A percentile compares a stretch with the other conserved stretches of the same genome.
Evolutionary conservation across 2,888 invertebrate genomes (phyloP).

Genomic region (Ariolimax columbianus): DNA sequence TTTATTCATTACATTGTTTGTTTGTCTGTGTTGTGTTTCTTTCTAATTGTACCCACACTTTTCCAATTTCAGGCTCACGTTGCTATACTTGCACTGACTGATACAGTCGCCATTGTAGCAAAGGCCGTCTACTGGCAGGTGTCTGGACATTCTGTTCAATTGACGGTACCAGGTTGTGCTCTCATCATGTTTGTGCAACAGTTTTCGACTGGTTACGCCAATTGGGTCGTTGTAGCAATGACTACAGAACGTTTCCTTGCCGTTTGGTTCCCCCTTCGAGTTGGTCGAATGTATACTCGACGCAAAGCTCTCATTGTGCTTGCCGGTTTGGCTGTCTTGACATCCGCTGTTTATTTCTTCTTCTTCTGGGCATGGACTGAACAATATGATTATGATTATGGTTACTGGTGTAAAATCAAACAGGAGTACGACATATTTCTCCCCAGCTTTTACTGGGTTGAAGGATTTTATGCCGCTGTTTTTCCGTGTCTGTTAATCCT

Average conservation of each 20-base stretch:
- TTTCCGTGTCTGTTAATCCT: constrained; percentile 65
- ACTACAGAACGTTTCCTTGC: constrained; percentile 72
- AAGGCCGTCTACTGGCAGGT: constrained; percentile 28
- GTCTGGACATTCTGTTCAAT: background rate
- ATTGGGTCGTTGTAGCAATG: constrained; percentile 74
- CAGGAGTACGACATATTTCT: constrained; percentile 47
- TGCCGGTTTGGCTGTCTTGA: constrained; percentile 57
- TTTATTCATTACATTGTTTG: too few species aligned
- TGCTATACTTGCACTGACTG: constrained; percentile 41
- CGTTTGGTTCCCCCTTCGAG: constrained; percentile 71
- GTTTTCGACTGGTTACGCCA: constrained; percentile 65
- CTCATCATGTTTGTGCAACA: constrained; percentile 65
- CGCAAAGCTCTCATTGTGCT: constrained; percentile 55
- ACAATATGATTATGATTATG: background rate
- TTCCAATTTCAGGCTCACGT: constrained; percentile 50
- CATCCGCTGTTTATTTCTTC: constrained; percentile 40
- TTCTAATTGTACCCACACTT: too few species aligned
- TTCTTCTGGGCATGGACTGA: constrained; percentile 49
- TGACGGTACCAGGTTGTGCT: constrained; percentile 59
- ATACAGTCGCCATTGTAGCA: constrained; percentile 37
- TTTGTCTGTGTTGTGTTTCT: too few species aligned
- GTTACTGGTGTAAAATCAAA: constrained; percentile 26
- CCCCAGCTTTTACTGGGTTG: constrained; percentile 67
- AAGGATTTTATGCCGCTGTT: constrained; percentile 64
- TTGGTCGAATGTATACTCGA: constrained; percentile 58